Evolutionary conservation across 2,113 vertebrate species (phyloP), one percentile per base, ranked within the genome.

Genomic region (Leptobrachium leishanense): DNA sequence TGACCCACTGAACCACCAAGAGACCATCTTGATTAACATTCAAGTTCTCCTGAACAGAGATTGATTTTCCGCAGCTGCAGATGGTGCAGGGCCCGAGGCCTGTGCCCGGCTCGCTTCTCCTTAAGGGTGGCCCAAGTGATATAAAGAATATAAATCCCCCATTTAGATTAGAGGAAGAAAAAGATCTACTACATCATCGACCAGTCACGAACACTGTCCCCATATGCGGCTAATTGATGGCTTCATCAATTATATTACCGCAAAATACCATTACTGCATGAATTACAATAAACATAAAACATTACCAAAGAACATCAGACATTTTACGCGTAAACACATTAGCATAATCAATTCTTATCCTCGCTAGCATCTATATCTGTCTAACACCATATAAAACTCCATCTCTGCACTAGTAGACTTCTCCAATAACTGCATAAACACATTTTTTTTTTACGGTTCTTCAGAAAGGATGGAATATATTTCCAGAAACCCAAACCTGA

Each of bases 331-430:
- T 63, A 66, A 55, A 65, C 15, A 46, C 62, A 78, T 78, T 78
- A 71, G 12, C 76, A 72, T 64, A 71, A 78, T 78, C 76, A 46
- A 78, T 78, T 71, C 43, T 15, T 65, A 71, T 72, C 68, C 63
- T 40, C 44, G 12, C 5, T 64, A 20, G 40, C 57, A 63, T 71
- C 68, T 20, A 63, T 66, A 65, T 12, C 10, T 75, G 73, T 44
- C 73, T 20, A 46, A 39, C n/a, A 65, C 43, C 65, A 66, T 75
- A 44, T 74, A 53, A 75, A 46, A 50, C 8, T 50, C 44, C 20
- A 65, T 46, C 43, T 65, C n/a, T 40, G 10, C 65, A 44, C 20
- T 69, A n/a, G 7, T n/a, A n/a, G 42, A 20, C 5, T 65, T 10
- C 39, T 65, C 63, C 20, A 31, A 9, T 65, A 65, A 65, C 63